A percentile compares a stretch with the other conserved stretches of the same genome.
These are phyloP conservation scores for Drosophila pegasa DNA, from an alignment of 2,888 invertebrate species.

Conservation along the genomic window DNA sequence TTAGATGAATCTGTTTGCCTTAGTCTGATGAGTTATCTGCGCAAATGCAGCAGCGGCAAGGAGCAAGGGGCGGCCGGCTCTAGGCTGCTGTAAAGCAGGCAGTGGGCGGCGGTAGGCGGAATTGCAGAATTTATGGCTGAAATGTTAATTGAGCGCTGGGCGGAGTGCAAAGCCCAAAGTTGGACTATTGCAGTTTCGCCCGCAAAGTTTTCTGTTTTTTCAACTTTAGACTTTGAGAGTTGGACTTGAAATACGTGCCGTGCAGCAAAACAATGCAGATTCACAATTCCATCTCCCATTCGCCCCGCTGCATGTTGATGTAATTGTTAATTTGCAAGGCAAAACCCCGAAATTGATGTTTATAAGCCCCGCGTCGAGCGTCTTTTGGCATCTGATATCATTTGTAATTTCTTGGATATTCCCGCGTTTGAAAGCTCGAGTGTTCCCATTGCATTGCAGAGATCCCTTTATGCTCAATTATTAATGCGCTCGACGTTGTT, in stretches of 20 bases:
- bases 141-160: conserved; percentile 72
- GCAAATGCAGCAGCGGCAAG: conserved; percentile 56
- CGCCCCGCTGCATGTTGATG: not conserved
- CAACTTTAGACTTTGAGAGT: conserved; percentile 21
- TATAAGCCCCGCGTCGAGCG: not conserved
- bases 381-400: not conserved
- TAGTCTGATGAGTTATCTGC: conserved; percentile 78
- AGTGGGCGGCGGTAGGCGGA: conserved; percentile 53
- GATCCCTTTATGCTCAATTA: conserved; percentile 14
- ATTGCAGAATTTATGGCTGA: conserved; percentile 69
- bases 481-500: conserved; percentile 30
- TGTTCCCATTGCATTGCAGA: too few relatives aligned
- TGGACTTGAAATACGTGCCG: conserved; percentile 27
- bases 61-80: not conserved
- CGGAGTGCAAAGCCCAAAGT: conserved; percentile 36
- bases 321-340: conserved; percentile 13
- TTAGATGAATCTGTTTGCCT: conserved; percentile 79
- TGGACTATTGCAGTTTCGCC: conserved; percentile 26
- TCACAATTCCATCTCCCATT: conserved; percentile 17
- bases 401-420: conserved; percentile 3
- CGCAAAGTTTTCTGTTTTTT: conserved; percentile 36
- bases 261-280: conserved; percentile 27
- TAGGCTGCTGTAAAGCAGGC: conserved; percentile 16
- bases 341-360: not conserved
- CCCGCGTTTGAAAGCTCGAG: too few relatives aligned